Evolutionary conservation across 2,888 invertebrate species (phyloP).

Genomic region (Helicoverpa assulta): DNA sequence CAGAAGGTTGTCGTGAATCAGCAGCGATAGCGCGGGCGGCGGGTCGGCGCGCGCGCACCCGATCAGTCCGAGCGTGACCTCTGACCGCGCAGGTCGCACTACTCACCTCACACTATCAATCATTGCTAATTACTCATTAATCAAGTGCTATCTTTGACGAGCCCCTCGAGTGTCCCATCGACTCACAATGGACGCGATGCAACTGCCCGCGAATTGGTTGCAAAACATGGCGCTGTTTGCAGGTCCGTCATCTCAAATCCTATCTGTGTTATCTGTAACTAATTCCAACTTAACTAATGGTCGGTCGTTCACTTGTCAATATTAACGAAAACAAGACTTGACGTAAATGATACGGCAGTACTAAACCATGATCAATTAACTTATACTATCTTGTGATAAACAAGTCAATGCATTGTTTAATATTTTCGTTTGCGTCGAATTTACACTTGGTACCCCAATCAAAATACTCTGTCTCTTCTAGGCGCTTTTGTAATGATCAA

Average conservation of each 20-base stretch:
- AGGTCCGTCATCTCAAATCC: slow-evolving; percentile 63
- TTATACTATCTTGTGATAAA: not conserved
- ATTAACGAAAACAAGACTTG: not conserved
- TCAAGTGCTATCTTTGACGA: slow-evolving; percentile 28
- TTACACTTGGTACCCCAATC: too few species aligned
- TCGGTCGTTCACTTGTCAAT: slow-evolving; percentile 1
- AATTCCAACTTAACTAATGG: not conserved
- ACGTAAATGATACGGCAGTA: not conserved
- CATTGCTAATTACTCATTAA: slow-evolving; percentile 13
- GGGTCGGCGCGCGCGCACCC: slow-evolving; percentile 48
- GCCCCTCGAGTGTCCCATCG: slow-evolving; percentile 26
- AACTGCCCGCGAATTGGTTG: slow-evolving; percentile 75
- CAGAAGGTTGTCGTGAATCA: slow-evolving; percentile 73
- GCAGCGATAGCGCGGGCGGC: slow-evolving; percentile 70
- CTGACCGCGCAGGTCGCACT: slow-evolving; percentile 79
- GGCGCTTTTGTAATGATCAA: too few species aligned
- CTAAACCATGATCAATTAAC: too few species aligned
- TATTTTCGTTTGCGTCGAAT: slow-evolving; percentile 2
- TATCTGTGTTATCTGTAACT: slow-evolving; percentile 1
- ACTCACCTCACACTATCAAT: slow-evolving; percentile 20
- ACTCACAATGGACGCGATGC: slow-evolving; percentile 70
- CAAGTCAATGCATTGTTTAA: slow-evolving; percentile 4
- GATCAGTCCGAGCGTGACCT: slow-evolving; percentile 81
- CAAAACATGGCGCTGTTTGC: slow-evolving; percentile 77
- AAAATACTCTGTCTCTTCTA: too few species aligned